A percentile compares a stretch with the other conserved stretches of the same genome.
Evolutionary conservation across 2,113 vertebrate genomes (phyloP).

Genomic region (Phocoena sinus): DNA sequence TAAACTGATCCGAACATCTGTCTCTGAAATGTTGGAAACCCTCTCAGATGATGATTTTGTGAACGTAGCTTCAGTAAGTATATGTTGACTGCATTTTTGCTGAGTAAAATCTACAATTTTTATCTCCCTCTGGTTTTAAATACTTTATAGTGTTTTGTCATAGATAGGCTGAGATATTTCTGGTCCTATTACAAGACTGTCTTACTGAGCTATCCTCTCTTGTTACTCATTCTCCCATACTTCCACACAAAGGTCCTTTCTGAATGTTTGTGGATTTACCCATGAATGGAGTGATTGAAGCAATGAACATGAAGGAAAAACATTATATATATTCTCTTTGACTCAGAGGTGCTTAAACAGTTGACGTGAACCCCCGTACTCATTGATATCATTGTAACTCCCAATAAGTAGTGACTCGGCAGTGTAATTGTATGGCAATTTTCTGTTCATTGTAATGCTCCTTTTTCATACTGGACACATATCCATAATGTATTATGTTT

Average conservation of each 20-base stretch:
- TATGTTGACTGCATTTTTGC: neutral
- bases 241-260: neutral
- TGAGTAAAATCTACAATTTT: neutral
- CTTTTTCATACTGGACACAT: neutral
- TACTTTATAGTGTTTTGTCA: neutral
- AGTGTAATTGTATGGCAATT: neutral
- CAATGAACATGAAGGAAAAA: neutral
- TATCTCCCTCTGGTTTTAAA: neutral
- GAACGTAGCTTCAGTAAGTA: constrained; percentile 98
- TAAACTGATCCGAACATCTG: constrained; percentile 95
- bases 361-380: neutral
- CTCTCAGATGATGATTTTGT: constrained; percentile 98
- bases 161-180: neutral
- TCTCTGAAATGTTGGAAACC: constrained; percentile 98
- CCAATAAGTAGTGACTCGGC: no score
- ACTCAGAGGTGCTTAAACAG: neutral
- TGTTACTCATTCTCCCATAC: neutral
- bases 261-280: neutral
- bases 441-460: neutral
- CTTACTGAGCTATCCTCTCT: neutral
- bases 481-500: neutral
- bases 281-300: neutral
- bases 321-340: neutral
- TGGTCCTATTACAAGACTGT: neutral
- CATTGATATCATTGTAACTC: neutral